phyloP scores from a whole-genome alignment of 2,888 invertebrate genomes.

The Apodemia hepburni region DNA sequence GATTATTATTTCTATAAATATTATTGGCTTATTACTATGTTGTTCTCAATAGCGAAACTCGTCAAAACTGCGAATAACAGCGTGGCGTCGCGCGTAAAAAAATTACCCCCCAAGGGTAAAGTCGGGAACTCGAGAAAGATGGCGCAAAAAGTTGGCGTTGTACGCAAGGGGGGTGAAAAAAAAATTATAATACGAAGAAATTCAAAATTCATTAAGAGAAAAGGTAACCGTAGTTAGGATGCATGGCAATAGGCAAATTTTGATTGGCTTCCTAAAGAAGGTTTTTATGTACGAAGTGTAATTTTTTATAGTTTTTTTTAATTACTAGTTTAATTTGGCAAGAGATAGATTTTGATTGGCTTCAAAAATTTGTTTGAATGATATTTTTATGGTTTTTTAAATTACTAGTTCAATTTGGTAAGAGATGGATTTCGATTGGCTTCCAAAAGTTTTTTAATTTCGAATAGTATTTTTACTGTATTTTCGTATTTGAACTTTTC shows the following conservation, averaged over 20 bases:
- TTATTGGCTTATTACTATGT: conserved; percentile 14
- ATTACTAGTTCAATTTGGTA: no score
- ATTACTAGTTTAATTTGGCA: no score
- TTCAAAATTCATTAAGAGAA: conserved; percentile 56
- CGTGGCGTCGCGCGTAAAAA: conserved; percentile 33
- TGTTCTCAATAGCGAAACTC: conserved; percentile 30
- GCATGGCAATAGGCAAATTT: conserved; percentile 33
- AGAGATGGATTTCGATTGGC: no score
- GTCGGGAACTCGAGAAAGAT: conserved; percentile 35
- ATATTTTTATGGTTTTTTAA: not conserved
- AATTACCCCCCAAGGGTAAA: conserved; percentile 29
- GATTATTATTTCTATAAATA: not conserved
- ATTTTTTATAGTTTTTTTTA: not conserved
- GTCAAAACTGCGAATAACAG: conserved; percentile 30
- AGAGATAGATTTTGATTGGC: no score
- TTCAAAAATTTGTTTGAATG: no score
- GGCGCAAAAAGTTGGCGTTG: conserved; percentile 41
- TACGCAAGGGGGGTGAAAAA: conserved; percentile 51
- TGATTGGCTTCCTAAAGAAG: conserved; percentile 12
- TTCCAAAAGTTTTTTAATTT: no score
- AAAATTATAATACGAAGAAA: conserved; percentile 55
- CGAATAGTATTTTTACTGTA: no score
- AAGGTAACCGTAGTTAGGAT: conserved; percentile 49
- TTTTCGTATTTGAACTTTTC: no score
- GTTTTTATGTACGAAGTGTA: not conserved